phyloP scores from a whole-genome alignment of 2,888 invertebrate genomes.

The Pristionchus fissidentatus region DNA sequence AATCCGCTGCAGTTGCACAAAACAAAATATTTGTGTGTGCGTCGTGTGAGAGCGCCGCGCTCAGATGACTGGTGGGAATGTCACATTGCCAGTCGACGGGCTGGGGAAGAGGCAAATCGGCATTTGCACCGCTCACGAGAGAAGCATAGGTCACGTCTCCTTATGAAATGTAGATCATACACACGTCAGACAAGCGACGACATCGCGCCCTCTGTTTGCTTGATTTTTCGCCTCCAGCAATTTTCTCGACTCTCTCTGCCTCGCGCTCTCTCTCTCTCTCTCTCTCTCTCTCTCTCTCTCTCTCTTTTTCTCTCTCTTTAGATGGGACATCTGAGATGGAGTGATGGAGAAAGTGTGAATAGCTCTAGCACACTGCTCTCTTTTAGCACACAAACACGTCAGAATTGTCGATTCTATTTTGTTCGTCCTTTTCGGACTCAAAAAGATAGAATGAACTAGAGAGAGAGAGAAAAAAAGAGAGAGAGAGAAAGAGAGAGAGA shows the following conservation, averaged over 20 bases:
- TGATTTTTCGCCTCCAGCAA: neutral
- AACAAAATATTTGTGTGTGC: neutral
- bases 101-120: no score
- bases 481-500: neutral
- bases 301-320: neutral
- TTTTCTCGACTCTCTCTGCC: slow-evolving; percentile 17
- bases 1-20: neutral
- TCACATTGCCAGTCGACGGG: no score
- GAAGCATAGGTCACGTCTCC: neutral
- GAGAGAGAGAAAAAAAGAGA: no score
- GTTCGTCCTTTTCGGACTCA: no score
- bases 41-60: neutral
- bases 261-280: slow-evolving; percentile 16
- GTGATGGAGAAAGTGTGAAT: neutral
- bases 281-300: neutral
- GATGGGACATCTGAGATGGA: slow-evolving; percentile 33
- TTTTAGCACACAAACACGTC: no score
- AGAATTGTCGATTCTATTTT: no score
- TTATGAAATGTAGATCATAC: neutral
- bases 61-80: neutral
- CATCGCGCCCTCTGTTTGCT: neutral
- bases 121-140: neutral
- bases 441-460: no score
- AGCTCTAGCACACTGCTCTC: no score
- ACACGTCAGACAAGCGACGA: neutral